A percentile compares a stretch with the other conserved stretches of the same genome.
Evolutionary conservation across 2,888 invertebrate genomes (phyloP).

Genomic region (Acanthosepion lycidas): DNA sequence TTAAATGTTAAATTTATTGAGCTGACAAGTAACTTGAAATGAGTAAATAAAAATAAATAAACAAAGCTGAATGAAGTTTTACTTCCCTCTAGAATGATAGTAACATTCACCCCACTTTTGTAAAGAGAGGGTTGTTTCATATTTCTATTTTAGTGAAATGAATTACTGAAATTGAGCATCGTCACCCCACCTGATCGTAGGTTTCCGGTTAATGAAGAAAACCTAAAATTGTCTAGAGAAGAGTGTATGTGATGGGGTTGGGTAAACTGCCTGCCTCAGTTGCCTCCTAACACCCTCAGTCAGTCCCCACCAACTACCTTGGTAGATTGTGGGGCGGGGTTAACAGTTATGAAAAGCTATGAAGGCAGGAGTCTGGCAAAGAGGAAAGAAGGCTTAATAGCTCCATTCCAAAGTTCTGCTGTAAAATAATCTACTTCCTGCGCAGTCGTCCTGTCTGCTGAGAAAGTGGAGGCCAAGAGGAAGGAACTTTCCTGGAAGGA

Average conservation of each 20-base stretch:
- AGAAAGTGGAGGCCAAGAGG: too few species aligned
- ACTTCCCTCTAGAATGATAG: too few species aligned
- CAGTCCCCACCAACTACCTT: neutral
- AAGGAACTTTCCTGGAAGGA: neutral
- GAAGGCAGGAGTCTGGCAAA: slow-evolving; percentile 33
- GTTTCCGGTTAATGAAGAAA: neutral
- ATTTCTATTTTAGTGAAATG: slow-evolving; percentile 33
- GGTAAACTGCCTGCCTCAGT: too few species aligned
- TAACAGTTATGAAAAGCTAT: neutral
- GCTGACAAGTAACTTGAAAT: too few species aligned
- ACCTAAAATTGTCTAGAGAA: neutral
- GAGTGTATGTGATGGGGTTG: too few species aligned
- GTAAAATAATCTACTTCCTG: slow-evolving; percentile 46
- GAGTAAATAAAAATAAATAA: too few species aligned
- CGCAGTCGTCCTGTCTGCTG: neutral
- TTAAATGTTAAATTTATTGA: too few species aligned
- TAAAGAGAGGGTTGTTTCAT: neutral
- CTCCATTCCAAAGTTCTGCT: slow-evolving; percentile 37
- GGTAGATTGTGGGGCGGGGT: neutral
- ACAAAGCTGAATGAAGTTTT: too few species aligned
- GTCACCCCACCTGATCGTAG: slow-evolving; percentile 8
- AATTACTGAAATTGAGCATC: slow-evolving; percentile 33
- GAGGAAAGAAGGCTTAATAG: slow-evolving; percentile 40
- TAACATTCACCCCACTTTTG: neutral
- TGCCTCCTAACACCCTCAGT: neutral